These are phyloP conservation scores for Elanus axillaris DNA, from an alignment of 2,113 vertebrate genomes.

Conservation along the genomic window DNA sequence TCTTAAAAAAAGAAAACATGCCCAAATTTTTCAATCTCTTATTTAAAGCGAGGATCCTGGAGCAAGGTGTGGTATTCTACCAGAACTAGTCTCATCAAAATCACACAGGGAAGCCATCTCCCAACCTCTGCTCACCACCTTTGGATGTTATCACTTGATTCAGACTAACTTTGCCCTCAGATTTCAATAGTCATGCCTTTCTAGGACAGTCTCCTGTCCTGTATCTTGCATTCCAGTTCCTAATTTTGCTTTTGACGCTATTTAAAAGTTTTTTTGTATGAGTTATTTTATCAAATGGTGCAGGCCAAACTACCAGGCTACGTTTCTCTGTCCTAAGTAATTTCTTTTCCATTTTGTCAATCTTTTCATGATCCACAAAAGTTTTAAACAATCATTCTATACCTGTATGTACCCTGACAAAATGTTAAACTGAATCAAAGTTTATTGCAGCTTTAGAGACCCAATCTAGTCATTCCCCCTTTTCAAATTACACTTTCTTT, in stretches of 20 bases:
- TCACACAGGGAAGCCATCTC: not conserved
- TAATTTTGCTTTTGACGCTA: not conserved
- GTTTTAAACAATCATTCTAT: not conserved
- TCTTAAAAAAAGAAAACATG: accelerated
- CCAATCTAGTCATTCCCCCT: not conserved
- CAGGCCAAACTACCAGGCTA: not conserved
- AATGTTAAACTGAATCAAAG: not conserved
- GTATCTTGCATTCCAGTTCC: not conserved
- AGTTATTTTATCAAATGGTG: not conserved
- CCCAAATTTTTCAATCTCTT: not conserved
- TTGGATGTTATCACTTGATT: not conserved
- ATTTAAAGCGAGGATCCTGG: not conserved
- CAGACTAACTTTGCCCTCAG: not conserved
- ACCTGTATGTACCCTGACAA: not conserved
- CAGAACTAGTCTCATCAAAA: not conserved
- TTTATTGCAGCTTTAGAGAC: not conserved
- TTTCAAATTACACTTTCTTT: not conserved
- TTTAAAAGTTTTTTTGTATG: not conserved
- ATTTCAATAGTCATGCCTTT: not conserved
- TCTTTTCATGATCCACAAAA: not conserved
- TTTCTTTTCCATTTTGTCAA: not conserved
- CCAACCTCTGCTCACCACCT: not conserved
- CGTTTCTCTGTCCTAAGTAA: not conserved
- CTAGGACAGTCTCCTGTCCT: not conserved
- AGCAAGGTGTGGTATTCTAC: not conserved